Conservation (phyloP, 2,888 invertebrate species). For the Lepidocyrtoides sp. region DNA sequence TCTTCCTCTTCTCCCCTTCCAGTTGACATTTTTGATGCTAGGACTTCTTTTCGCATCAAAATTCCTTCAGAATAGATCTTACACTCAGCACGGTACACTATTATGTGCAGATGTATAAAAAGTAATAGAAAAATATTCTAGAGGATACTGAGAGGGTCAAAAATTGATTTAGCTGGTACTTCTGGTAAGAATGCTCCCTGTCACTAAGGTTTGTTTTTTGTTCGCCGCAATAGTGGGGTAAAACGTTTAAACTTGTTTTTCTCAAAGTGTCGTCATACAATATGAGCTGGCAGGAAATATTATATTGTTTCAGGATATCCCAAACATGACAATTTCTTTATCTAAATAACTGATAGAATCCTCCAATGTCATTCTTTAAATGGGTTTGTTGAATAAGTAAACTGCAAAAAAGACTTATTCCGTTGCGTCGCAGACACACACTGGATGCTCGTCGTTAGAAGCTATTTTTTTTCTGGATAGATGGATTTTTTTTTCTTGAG, state of each 20-base stretch:
- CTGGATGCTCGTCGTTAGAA: not conserved
- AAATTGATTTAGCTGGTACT: constrained; percentile 72
- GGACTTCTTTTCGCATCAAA: constrained; percentile 2
- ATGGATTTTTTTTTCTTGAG: too few relatives aligned
- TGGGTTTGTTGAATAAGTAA: constrained; percentile 21
- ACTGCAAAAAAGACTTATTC: not conserved
- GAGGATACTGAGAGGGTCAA: constrained; percentile 60
- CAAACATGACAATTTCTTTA: constrained; percentile 40
- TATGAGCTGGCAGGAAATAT: constrained; percentile 45
- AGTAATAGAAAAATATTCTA: too few relatives aligned
- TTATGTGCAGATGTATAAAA: not conserved
- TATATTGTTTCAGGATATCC: constrained; percentile 65
- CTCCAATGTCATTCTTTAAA: constrained; percentile 46
- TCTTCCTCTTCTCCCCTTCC: not conserved
- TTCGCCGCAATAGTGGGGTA: not conserved
- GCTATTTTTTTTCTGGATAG: not conserved
- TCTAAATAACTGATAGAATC: constrained; percentile 42
- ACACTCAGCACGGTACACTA: not conserved
- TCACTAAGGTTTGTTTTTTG: constrained; percentile 28
- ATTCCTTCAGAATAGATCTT: constrained; percentile 24
- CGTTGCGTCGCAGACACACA: too few relatives aligned
- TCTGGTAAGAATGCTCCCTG: constrained; percentile 64
- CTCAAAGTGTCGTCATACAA: too few relatives aligned
- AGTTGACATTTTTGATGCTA: not conserved
- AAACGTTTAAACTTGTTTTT: not conserved